phyloP scores from a whole-genome alignment of 2,797 vertebrate genomes.

The Coracias cyanogaster region DNA sequence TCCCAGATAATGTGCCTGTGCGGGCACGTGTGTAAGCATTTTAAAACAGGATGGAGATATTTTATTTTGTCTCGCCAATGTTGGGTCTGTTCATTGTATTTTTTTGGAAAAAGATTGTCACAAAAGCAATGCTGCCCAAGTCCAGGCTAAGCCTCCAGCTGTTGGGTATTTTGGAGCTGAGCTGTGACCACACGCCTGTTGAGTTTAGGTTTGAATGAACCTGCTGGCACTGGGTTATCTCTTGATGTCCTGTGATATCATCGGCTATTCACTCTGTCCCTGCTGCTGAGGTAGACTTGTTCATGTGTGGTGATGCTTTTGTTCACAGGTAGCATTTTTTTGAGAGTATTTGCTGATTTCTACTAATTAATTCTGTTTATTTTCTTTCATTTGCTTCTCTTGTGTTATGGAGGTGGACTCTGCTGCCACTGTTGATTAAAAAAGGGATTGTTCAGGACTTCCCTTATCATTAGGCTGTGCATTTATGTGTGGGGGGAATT shows the following conservation, averaged over 20 bases:
- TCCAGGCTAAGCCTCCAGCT: not conserved
- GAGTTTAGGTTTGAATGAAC: not conserved
- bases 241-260: not conserved
- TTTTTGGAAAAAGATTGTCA: not conserved
- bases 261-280: not conserved
- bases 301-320: not conserved
- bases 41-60: not conserved
- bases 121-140: not conserved
- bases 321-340: not conserved
- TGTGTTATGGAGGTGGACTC: not conserved
- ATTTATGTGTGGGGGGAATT: rapidly evolving
- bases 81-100: not conserved
- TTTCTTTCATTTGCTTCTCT: not conserved
- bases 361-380: not conserved
- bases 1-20: not conserved
- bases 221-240: not conserved
- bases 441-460: not conserved
- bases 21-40: rapidly evolving
- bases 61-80: not conserved
- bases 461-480: not conserved
- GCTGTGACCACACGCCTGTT: rapidly evolving
- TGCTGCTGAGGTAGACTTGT: not conserved
- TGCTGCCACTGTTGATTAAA: not conserved
- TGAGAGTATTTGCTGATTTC: not conserved
- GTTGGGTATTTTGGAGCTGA: not conserved